These are phyloP conservation scores for Neria commutata DNA, from an alignment of 2,888 invertebrate genomes.

Conservation along the genomic window DNA sequence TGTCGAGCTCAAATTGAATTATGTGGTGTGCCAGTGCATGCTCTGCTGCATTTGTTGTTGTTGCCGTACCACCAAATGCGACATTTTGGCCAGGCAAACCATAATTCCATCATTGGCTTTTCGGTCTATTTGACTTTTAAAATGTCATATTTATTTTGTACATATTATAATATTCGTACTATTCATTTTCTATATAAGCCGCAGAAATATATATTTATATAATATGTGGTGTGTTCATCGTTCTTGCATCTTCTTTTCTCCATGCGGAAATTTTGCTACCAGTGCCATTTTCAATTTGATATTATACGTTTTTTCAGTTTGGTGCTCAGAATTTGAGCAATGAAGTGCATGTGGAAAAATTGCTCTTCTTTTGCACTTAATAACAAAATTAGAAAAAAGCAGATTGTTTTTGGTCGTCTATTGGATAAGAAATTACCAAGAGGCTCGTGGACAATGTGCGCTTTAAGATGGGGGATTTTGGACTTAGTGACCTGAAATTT, in stretches of 20 bases:
- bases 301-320: neutral
- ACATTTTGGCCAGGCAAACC: neutral
- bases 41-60: neutral
- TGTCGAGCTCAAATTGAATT: neutral
- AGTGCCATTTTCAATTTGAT: too few relatives aligned
- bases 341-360: too few relatives aligned
- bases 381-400: too few relatives aligned
- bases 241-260: neutral
- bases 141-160: neutral
- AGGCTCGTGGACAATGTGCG: too few relatives aligned
- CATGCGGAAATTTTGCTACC: neutral
- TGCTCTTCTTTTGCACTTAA: too few relatives aligned
- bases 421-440: too few relatives aligned
- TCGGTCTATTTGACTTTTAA: neutral
- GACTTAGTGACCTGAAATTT: too few relatives aligned
- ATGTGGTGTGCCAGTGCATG: neutral
- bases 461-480: too few relatives aligned
- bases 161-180: too few relatives aligned
- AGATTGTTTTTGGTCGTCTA: too few relatives aligned
- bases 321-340: too few relatives aligned
- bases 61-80: neutral
- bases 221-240: neutral
- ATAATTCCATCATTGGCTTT: neutral
- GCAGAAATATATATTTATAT: neutral
- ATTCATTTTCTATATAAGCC: too few relatives aligned